Evolutionary conservation across 2,888 invertebrate species (phyloP).

Genomic region (Dicranocentrus wangi): DNA sequence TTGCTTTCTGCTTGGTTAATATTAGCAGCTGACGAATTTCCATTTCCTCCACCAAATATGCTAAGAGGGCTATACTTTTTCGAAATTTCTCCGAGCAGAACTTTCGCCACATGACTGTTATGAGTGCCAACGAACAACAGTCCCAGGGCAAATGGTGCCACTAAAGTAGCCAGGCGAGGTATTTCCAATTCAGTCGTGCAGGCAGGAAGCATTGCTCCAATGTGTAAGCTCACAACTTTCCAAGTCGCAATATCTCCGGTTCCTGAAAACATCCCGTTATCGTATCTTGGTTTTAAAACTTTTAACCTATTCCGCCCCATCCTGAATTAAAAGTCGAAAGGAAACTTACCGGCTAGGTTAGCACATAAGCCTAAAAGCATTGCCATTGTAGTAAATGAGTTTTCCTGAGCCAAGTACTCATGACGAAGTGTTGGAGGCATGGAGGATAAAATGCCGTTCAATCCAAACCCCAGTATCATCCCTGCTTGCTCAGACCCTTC

Average conservation of each 20-base stretch:
- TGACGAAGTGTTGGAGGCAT: slow-evolving; percentile 73
- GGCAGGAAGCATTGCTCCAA: slow-evolving; percentile 72
- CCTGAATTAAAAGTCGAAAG: too few species aligned
- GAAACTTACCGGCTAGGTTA: slow-evolving; percentile 70
- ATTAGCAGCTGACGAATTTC: slow-evolving; percentile 67
- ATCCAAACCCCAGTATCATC: slow-evolving; percentile 72
- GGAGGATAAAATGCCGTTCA: slow-evolving; percentile 70
- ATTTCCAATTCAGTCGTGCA: slow-evolving; percentile 72
- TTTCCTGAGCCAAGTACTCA: slow-evolving; percentile 72
- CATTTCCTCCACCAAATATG: slow-evolving; percentile 66
- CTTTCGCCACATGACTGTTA: slow-evolving; percentile 71
- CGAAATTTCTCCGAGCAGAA: slow-evolving; percentile 71
- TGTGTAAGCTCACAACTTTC: slow-evolving; percentile 72
- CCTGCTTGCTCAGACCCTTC: slow-evolving; percentile 72
- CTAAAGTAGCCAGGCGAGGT: slow-evolving; percentile 71
- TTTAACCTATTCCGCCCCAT: too few species aligned
- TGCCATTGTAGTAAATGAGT: slow-evolving; percentile 72
- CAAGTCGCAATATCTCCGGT: slow-evolving; percentile 72
- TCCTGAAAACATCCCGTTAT: slow-evolving; percentile 49
- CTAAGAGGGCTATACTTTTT: slow-evolving; percentile 72
- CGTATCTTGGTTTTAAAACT: too few species aligned
- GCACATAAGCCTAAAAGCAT: slow-evolving; percentile 71
- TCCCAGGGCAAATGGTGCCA: slow-evolving; percentile 70
- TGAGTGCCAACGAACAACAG: slow-evolving; percentile 71
- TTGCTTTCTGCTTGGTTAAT: slow-evolving; percentile 65